Evolutionary conservation across 2,113 vertebrate genomes (phyloP).

Genomic region (Triplophysa tibetana): DNA sequence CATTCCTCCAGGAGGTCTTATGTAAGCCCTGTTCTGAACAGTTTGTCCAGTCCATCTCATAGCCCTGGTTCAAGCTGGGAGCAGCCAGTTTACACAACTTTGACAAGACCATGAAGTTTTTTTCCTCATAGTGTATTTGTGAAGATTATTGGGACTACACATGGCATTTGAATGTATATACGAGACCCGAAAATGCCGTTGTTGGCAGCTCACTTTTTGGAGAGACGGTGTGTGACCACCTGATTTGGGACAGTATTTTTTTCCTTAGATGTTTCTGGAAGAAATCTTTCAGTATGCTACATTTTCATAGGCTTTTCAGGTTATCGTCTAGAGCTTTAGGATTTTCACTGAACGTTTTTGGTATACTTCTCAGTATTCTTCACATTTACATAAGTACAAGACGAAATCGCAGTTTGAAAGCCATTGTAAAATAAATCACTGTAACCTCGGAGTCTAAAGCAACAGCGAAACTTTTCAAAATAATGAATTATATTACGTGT

Average conservation of each 20-base stretch:
- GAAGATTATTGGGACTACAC: background rate
- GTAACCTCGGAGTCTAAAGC: too few relatives aligned
- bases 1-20: conserved; percentile 91
- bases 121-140: background rate
- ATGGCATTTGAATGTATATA: background rate
- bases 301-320: background rate
- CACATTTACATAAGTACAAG: background rate
- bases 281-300: background rate
- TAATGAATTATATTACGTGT: too few relatives aligned
- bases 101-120: conserved; percentile 76
- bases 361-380: background rate
- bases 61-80: conserved; percentile 92
- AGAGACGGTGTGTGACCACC: background rate
- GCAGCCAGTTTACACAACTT: conserved; percentile 94
- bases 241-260: background rate
- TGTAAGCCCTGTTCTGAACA: conserved; percentile 86
- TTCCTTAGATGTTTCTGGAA: background rate
- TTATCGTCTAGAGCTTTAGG: conserved; percentile 1
- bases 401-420: background rate
- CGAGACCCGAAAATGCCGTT: background rate
- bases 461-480: too few relatives aligned
- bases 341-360: background rate
- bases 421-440: too few relatives aligned
- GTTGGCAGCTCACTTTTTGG: background rate
- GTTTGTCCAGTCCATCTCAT: conserved; percentile 88